A percentile compares a stretch with the other conserved stretches of the same genome.
Conservation (phyloP, 2,113 vertebrate genomes). For the Phylloscopus whistleri region DNA sequence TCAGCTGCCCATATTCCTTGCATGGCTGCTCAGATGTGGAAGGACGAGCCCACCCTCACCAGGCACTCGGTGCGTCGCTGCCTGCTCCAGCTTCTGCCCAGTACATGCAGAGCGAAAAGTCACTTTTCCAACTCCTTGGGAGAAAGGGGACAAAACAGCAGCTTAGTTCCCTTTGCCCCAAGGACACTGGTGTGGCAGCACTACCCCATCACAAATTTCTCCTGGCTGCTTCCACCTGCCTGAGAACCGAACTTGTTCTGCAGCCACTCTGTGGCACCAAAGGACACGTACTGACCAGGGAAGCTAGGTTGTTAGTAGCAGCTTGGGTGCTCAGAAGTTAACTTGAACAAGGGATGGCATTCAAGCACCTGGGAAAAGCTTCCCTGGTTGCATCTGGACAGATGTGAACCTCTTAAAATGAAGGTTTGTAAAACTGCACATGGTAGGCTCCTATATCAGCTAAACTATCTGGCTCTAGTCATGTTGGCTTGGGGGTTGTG, state of each 20-base stretch:
- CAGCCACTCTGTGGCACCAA: background rate
- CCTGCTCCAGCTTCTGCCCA: background rate
- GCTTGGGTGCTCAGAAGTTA: background rate
- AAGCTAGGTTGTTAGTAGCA: background rate
- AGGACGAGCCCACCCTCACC: background rate
- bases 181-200: background rate
- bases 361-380: background rate
- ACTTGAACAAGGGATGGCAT: background rate
- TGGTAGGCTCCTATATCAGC: background rate
- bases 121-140: background rate
- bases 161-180: background rate
- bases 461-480: background rate
- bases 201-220: background rate
- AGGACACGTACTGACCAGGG: accelerated
- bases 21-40: background rate
- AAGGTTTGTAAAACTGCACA: background rate
- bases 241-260: background rate
- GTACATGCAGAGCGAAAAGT: background rate
- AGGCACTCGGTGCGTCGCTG: accelerated
- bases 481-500: background rate
- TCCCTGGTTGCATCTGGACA: background rate
- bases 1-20: background rate
- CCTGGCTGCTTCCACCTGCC: background rate
- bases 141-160: background rate
- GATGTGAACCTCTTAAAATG: background rate